Evolutionary conservation across 2,888 invertebrate genomes (phyloP), one percentile per base, ranked within the genome.

Genomic region (Leptopilina myrica): DNA sequence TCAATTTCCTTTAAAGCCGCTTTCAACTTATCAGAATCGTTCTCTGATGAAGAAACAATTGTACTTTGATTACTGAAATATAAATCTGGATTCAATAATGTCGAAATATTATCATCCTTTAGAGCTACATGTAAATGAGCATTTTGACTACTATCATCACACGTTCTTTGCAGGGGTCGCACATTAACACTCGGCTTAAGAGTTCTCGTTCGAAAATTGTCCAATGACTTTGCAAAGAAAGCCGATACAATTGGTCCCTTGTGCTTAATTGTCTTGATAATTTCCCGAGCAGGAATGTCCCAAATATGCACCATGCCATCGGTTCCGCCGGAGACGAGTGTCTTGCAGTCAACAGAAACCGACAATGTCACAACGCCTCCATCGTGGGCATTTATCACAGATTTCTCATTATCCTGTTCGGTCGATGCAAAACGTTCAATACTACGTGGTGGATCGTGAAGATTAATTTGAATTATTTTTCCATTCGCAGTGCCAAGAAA

Each of bases 261-360:
- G 85, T 96, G 96, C 64, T 93, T 92, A 83, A 97, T 92, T 73
- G 93, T 95, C 84, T 95, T 94, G 5, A 96, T 90, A 75, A 96
- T 94, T 89, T 97, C 96, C 80, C 94, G 93, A 89, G 96, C 97
- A 7, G 92, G 92, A 78, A 97, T 94, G 85, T 98, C 95, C 98
- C 98, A 98, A 33, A 97, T 89, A 83, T 95, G 94, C 0, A 97
- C 95, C 80, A 93, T 93, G 75, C 94, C 94, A 92, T 97, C 97
- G 81, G 94, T 93, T 0, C 96, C 95, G 0, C 96, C 97, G 0
- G 98, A 97, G 78, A 96, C 93, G 40, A 98, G 90, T 14, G 94
- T 94, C 64, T 93, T 93, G 6, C 96, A 96, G 89, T 96, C 95
- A 59, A 95, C 89, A 11, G 97, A 96, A 0, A 96, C 92, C 0